Conservation (phyloP, 2,888 invertebrate genomes). For the Eubasilissa splendida region DNA sequence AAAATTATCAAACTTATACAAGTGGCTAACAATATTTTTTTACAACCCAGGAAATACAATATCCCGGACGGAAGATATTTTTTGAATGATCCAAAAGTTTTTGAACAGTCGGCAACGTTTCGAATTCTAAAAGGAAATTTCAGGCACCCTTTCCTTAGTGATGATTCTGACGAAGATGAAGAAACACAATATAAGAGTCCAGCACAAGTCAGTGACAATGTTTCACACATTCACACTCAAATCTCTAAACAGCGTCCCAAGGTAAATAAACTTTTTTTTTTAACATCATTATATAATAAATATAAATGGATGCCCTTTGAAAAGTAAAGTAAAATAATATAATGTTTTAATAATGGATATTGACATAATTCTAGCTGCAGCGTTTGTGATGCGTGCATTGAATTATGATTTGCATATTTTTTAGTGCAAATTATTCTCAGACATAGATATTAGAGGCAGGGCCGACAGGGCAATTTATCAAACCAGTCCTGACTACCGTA, state of each 20-base stretch:
- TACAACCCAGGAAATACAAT: conserved; percentile 14
- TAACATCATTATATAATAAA: not conserved
- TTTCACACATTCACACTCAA: not conserved
- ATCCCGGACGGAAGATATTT: conserved; percentile 23
- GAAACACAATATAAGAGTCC: not conserved
- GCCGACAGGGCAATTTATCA: not conserved
- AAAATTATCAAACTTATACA: too few relatives aligned
- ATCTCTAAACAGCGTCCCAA: conserved; percentile 1
- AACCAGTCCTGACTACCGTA: not conserved
- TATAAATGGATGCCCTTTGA: not conserved
- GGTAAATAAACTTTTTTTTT: not conserved
- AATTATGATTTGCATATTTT: too few relatives aligned
- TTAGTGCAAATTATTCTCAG: too few relatives aligned
- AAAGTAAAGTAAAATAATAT: not conserved
- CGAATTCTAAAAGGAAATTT: conserved; percentile 38
- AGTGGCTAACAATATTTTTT: too few relatives aligned
- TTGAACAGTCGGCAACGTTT: conserved; percentile 40
- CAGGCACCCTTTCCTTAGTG: conserved; percentile 32
- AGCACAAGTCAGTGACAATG: not conserved
- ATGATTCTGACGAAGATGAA: conserved; percentile 18
- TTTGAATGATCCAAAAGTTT: conserved; percentile 21
- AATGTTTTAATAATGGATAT: too few relatives aligned
- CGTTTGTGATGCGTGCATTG: too few relatives aligned
- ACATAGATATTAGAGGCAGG: too few relatives aligned
- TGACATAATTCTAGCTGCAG: too few relatives aligned